A percentile compares a stretch with the other conserved stretches of the same genome.
Conservation (phyloP, 2,113 vertebrate species). For the Actenoides hombroni region DNA sequence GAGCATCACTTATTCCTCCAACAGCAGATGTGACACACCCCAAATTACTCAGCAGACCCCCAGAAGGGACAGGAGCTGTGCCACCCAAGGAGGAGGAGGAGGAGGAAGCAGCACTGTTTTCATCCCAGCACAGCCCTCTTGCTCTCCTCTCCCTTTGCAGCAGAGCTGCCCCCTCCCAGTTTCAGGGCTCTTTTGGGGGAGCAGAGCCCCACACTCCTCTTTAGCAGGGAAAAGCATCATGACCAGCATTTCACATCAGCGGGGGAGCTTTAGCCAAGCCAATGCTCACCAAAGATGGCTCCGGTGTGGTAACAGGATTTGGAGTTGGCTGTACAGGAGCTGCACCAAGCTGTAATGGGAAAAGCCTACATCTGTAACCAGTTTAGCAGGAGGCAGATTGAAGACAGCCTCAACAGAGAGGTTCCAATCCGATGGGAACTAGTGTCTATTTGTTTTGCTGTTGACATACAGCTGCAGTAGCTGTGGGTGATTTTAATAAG, state of each 20-base stretch:
- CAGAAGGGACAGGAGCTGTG: neutral
- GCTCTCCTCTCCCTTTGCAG: neutral
- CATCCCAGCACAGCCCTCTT: neutral
- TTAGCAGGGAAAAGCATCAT: neutral
- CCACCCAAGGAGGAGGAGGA: neutral
- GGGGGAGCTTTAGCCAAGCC: neutral
- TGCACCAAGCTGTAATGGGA: neutral
- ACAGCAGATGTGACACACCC: neutral
- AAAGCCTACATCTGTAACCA: slow-evolving; percentile 30
- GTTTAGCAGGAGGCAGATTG: neutral
- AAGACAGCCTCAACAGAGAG: slow-evolving; percentile 22
- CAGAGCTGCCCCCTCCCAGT: neutral
- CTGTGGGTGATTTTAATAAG: slow-evolving; percentile 61
- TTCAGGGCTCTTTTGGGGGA: rapidly evolving
- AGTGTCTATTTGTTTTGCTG: neutral
- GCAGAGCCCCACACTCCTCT: neutral
- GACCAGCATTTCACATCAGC: rapidly evolving
- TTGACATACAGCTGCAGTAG: slow-evolving; percentile 56
- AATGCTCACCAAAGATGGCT: neutral
- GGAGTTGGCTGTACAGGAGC: neutral
- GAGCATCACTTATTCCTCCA: neutral
- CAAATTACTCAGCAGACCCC: neutral
- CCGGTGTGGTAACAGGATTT: neutral
- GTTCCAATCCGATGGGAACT: neutral
- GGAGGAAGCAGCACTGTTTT: neutral